phyloP scores from a whole-genome alignment of 2,797 vertebrate genomes.

The Margarornis squamiger region DNA sequence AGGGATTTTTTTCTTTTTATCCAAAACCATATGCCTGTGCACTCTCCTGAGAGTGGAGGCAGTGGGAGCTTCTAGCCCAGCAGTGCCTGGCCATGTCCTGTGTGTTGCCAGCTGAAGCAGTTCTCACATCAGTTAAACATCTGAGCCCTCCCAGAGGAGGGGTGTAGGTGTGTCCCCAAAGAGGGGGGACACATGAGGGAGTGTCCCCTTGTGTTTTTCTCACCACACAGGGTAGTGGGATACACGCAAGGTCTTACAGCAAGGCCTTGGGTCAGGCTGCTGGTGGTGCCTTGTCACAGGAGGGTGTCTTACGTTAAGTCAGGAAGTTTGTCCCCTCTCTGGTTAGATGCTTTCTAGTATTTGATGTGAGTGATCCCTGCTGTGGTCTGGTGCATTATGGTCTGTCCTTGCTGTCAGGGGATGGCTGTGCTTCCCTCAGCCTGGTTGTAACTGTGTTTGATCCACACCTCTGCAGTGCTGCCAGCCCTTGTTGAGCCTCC shows the following conservation, averaged over 20 bases:
- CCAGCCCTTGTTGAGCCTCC: not conserved
- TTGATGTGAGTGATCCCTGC: not conserved
- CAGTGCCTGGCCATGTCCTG: not conserved
- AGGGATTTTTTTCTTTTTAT: not conserved
- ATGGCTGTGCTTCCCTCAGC: not conserved
- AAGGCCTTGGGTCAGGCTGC: not conserved
- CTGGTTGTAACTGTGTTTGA: not conserved
- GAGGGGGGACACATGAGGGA: not conserved
- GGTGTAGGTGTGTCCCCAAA: not conserved
- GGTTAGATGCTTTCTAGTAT: not conserved
- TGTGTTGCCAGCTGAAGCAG: not conserved
- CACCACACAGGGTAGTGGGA: rapidly evolving
- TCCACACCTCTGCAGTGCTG: not conserved
- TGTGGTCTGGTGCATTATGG: not conserved
- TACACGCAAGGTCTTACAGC: not conserved
- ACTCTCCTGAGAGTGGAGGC: not conserved
- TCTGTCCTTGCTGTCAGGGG: not conserved
- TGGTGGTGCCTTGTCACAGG: not conserved
- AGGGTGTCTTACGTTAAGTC: not conserved
- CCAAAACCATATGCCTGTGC: no score
- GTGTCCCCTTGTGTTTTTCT: not conserved
- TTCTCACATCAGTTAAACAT: not conserved
- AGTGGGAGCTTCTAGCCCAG: not conserved
- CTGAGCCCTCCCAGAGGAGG: not conserved
- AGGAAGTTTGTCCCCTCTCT: not conserved